These are phyloP conservation scores for Bellardia bayeri DNA, from an alignment of 2,888 invertebrate species.

Conservation along the genomic window DNA sequence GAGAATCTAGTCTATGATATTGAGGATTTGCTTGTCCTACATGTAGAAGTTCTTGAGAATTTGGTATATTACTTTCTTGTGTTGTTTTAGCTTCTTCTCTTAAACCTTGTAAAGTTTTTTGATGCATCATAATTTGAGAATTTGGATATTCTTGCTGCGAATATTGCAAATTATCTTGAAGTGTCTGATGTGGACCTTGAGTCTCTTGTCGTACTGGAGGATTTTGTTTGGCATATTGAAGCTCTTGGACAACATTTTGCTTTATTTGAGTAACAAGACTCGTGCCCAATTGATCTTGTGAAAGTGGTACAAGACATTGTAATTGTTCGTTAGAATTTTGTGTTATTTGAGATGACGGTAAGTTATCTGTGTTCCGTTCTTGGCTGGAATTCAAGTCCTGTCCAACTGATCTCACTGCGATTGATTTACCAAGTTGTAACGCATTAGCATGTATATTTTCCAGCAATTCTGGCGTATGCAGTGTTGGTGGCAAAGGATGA, in stretches of 20 bases:
- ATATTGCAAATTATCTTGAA: background rate
- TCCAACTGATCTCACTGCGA: background rate
- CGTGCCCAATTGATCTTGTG: background rate
- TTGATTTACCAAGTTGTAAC: conserved; percentile 18
- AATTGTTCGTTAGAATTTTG: background rate
- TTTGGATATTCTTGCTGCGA: background rate
- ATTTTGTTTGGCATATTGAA: background rate
- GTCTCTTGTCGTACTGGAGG: background rate
- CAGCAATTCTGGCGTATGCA: background rate
- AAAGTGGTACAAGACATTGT: background rate
- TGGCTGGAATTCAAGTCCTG: background rate
- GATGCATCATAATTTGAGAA: background rate
- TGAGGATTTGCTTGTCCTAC: background rate
- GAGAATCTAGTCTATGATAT: background rate
- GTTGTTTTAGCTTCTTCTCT: background rate
- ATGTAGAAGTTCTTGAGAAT: background rate
- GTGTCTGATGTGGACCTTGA: background rate
- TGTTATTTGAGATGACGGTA: background rate
- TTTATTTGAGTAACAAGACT: background rate
- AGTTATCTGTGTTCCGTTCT: background rate
- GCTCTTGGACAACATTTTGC: background rate
- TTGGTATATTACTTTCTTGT: background rate
- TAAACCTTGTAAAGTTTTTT: background rate
- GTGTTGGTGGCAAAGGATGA: background rate
- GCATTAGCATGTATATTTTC: background rate